Base-by-base conservation (phyloP, 2,888 invertebrate species). In the Acanthosoma haemorrhoidale region DNA sequence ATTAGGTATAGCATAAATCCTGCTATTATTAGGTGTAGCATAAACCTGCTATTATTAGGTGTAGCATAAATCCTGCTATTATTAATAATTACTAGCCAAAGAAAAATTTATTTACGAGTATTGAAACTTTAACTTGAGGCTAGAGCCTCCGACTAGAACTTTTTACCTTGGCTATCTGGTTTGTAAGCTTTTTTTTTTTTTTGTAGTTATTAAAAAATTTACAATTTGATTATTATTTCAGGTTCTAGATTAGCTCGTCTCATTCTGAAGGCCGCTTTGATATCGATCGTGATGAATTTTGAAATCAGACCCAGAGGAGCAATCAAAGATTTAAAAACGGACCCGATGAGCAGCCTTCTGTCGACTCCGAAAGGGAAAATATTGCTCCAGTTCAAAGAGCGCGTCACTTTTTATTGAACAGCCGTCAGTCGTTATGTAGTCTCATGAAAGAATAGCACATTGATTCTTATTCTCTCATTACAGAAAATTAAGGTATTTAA, bases 301-400 rank as follows among this genome's bases (percentile, higher is more conserved):
- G 57, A 68, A 18, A 68, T 71, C 16, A 4, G 16, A 11, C 63
- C 68, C 6, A 16, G 66, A 43, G 71, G 68, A 9, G 29, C 51
- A n/a, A 25, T 68, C 11, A 61, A 64, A 15, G 69, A 60, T 4
- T 25, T 68, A 2, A 18, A 58, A 6, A 64, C 69, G 6, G 71
- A 71, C n/a, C 69, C 71, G 4, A 69, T 59, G 64, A 71, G 69
- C 18, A 57, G 59, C 29, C 69, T 71, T 9, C 11, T 71, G 9
- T 58, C 69, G 6, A 38, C 61, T 2, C 34, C 71, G 3, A 51
- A 59, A 59, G 71, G 71, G 13, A 43, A 66, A 32, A 43, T 71
- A 11, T 59, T 39, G 39, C 31, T 71, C 1, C n/a, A 11, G 29
- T 69, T 71, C 57, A 68, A 38, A 51, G 25, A 38, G 29, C 51